These are phyloP conservation scores for Poecilus cupreus DNA, from an alignment of 2,888 invertebrate genomes.

Conservation along the genomic window DNA sequence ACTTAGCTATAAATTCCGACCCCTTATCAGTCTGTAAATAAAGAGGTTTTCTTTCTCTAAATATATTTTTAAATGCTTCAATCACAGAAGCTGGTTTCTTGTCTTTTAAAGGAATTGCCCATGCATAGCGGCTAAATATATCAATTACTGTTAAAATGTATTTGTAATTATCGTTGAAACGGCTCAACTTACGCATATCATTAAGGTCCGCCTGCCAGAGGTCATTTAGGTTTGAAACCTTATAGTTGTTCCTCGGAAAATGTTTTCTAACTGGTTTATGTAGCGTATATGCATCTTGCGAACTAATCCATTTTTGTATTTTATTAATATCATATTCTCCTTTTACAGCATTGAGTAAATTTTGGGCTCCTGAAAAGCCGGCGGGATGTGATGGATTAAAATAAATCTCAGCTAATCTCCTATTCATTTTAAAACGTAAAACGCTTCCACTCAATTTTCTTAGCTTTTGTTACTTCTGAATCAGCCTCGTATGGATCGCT, in stretches of 20 bases:
- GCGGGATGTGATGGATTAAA: neutral
- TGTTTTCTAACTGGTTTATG: slow-evolving; percentile 23
- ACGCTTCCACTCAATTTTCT: too few species aligned
- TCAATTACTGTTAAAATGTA: slow-evolving; percentile 10
- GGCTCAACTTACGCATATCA: slow-evolving; percentile 5
- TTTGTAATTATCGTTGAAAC: neutral
- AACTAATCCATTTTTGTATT: neutral
- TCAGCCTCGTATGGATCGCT: neutral
- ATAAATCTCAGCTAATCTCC: neutral
- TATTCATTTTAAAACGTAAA: slow-evolving; percentile 42
- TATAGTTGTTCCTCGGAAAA: slow-evolving; percentile 10
- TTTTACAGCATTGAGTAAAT: neutral
- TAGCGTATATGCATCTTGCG: slow-evolving; percentile 27
- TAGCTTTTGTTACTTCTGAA: neutral
- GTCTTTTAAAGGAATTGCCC: neutral
- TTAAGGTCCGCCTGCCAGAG: neutral
- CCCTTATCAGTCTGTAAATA: too few species aligned
- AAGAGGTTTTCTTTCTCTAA: neutral
- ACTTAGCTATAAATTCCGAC: too few species aligned
- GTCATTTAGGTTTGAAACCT: neutral
- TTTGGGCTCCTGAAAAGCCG: too few species aligned
- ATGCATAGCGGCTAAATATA: slow-evolving; percentile 20
- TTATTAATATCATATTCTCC: slow-evolving; percentile 1
- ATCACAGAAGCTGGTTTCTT: neutral
- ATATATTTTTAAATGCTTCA: neutral